Evolutionary conservation across 2,113 vertebrate genomes (phyloP).

Genomic region (Nothocercus nigrocapillus): DNA sequence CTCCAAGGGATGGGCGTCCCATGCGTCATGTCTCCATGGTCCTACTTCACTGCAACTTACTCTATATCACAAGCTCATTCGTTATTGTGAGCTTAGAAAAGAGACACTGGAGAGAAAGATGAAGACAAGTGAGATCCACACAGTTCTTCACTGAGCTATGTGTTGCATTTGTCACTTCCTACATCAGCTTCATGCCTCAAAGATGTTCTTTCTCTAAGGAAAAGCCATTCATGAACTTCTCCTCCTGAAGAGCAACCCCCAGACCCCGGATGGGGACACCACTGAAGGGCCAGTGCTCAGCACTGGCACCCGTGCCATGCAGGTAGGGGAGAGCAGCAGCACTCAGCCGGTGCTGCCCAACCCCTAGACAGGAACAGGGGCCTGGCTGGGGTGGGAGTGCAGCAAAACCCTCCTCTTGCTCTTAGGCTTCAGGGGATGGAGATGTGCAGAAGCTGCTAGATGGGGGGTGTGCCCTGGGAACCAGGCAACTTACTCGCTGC

Average conservation of each 20-base stretch:
- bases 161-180: not conserved
- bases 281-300: not conserved
- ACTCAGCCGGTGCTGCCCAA: not conserved
- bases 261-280: rapidly evolving
- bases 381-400: not conserved
- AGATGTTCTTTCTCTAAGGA: not conserved
- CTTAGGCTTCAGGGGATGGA: not conserved
- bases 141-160: not conserved
- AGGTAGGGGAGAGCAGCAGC: not conserved
- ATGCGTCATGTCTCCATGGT: rapidly evolving
- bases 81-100: rapidly evolving
- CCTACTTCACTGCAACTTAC: rapidly evolving
- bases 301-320: rapidly evolving
- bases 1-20: not conserved
- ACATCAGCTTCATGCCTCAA: not conserved
- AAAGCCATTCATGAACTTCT: not conserved
- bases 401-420: not conserved
- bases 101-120: not conserved
- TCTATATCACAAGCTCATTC: not conserved
- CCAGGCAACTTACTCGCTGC: no score
- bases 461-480: not conserved
- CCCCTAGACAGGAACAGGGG: rapidly evolving
- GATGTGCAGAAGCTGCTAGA: not conserved
- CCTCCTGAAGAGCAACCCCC: not conserved
- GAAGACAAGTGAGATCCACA: not conserved